Evolutionary conservation across 1,140 invertebrate species (phyloP), one percentile per base, ranked within the genome.

Genomic region (Brevipalpus yothersi): DNA sequence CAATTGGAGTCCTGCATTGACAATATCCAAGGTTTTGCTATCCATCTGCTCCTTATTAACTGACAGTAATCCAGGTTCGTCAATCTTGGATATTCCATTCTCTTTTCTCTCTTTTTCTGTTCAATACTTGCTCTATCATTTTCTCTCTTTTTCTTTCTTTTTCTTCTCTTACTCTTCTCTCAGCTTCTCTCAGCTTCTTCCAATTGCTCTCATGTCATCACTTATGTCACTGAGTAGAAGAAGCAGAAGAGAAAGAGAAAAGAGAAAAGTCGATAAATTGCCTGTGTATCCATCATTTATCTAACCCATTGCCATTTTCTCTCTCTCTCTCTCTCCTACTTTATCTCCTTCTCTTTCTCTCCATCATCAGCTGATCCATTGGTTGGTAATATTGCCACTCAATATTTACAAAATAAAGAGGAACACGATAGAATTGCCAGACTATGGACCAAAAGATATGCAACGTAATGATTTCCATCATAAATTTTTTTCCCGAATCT

Each of bases 361-460:
- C 39, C 13, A 39, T 4, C 15, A 13, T 40, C 19, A 84, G 87
- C 87, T 67, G 92, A 97, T 78, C 92, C 93, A 7, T 73, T 97
- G 67, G 93, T 97, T 45, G 91, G 91, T 59, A 94, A 87, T 72
- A 96, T 98, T 76, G 92, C 92, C 43, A 92, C 89, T 63, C 90
- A 96, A 78, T 97, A 93, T 76, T 76, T 94, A 64, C 87, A 92
- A 72, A 95, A 97, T 75, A 78, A 91, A 59, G 86, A 92, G 73
- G 91, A 96, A 72, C 92, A 97, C 69, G 93, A 98, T 75, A 82
- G 89, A 70, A 92, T 92, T 72, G 93, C 93, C 63, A 80, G 91
- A 70, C 80, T 93, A 64, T 98, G 93, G 93, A 97, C 92, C 66
- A 95, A 95, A 73, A 80, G 91, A 67, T 98, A 92, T 72, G 88